Base-by-base conservation (phyloP, 2,888 invertebrate genomes). In the Julus scandinavius region DNA sequence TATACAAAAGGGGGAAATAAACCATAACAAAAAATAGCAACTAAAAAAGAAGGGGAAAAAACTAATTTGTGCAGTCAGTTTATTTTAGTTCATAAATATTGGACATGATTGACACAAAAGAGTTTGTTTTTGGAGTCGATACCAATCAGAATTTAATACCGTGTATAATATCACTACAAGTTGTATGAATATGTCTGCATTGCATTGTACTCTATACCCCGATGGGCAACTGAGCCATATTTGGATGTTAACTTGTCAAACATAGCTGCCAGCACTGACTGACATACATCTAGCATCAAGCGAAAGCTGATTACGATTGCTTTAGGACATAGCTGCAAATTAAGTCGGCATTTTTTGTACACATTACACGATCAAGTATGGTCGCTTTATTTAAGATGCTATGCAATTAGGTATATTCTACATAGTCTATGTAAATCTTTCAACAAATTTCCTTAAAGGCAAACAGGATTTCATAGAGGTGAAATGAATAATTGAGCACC, bases 61-160 rank as follows among this genome's bases (percentile, higher is more conserved):
- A 29, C n/a, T 29, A 29, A 72, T 29, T 72, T 72, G 29, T 29
- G 29, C 29, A 29, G 11, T 15, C 72, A 9, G 29, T 72, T 72
- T 72, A 29, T 72, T 72, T 63, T 29, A 72, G 72, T 72, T 72
- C 29, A 72, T 29, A 7, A 29, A 29, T 9, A 11, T 11, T 29
- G 29, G 72, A 72, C 72, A 72, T 72, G 72, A 72, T 72, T 72
- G 72, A 72, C 72, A 29, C 72, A 72, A 72, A 72, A 29, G 17
- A n/a, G 58, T 63, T 9, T 11, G 72, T 72, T 11, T 29, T 72
- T 72, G 2, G 72, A 72, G 29, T n/a, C 29, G 72, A 72, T 29
- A 72, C 29, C 29, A 29, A 72, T 72, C 72, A 72, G 72, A 72
- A 72, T 29, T 6, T 72, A 72, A 29, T n/a, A n/a, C 29, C 29